Conservation (phyloP, 1,140 invertebrate species). For the Whitmania pigra region DNA sequence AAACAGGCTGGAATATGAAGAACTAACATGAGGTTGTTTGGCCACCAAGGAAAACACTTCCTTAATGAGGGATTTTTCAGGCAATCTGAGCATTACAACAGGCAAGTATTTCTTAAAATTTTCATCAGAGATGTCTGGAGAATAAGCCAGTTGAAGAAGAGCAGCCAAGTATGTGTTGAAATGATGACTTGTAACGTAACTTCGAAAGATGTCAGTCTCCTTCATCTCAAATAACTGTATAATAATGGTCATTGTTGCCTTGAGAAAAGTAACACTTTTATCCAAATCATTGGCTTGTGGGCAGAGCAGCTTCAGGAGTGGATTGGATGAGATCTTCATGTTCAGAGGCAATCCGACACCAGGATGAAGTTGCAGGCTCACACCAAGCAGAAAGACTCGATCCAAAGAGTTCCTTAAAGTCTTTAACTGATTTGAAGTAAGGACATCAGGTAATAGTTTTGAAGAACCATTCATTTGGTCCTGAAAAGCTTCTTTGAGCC, state of each 20-base stretch:
- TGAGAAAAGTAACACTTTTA: not conserved
- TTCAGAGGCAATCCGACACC: not conserved
- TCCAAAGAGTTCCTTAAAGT: not conserved
- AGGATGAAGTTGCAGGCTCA: not conserved
- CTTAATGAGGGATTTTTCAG: no score
- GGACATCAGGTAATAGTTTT: not conserved
- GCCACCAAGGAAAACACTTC: no score
- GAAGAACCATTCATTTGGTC: no score
- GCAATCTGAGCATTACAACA: no score
- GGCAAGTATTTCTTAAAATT: no score
- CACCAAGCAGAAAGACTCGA: not conserved
- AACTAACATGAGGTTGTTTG: no score
- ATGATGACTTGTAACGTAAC: slow-evolving; percentile 1
- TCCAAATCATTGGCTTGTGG: no score
- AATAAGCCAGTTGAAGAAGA: not conserved
- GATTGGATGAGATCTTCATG: not conserved
- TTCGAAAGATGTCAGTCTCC: not conserved
- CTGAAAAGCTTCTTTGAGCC: no score
- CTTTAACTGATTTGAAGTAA: not conserved
- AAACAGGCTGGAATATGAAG: no score
- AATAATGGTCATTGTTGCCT: not conserved
- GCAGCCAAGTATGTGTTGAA: not conserved
- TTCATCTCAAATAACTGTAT: slow-evolving; percentile 9
- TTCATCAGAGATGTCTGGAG: no score
- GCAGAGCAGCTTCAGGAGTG: no score